Evolutionary conservation across 2,888 invertebrate species (phyloP).

Genomic region (Sesamia inferens): DNA sequence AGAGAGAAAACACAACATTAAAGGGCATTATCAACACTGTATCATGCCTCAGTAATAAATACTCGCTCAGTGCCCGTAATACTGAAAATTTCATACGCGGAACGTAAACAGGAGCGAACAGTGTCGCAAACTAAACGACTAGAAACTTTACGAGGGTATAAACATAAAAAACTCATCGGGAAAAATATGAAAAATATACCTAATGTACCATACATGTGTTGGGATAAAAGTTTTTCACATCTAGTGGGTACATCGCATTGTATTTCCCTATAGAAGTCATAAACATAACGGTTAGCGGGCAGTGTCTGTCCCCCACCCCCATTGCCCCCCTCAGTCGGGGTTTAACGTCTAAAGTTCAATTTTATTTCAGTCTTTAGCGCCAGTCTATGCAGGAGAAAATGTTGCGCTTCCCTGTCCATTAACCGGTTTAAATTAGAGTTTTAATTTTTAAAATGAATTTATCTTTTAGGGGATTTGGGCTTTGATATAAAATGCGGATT

Average conservation of each 20-base stretch:
- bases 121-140: slow-evolving; percentile 85
- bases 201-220: slow-evolving; percentile 82
- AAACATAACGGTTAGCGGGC: slow-evolving; percentile 84
- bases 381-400: slow-evolving; percentile 72
- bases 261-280: slow-evolving; percentile 90
- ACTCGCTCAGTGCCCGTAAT: slow-evolving; percentile 71
- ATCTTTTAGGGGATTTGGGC: slow-evolving; percentile 32
- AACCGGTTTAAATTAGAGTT: slow-evolving; percentile 78
- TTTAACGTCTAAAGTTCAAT: slow-evolving; percentile 76
- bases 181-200: slow-evolving; percentile 86
- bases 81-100: slow-evolving; percentile 82
- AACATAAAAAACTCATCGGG: slow-evolving; percentile 88
- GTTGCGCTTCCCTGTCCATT: slow-evolving; percentile 80
- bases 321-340: slow-evolving; percentile 47
- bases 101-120: slow-evolving; percentile 81
- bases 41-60: slow-evolving; percentile 76
- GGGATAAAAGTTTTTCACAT: slow-evolving; percentile 87
- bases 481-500: slow-evolving; percentile 44
- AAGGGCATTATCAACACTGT: slow-evolving; percentile 67
- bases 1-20: slow-evolving; percentile 57
- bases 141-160: slow-evolving; percentile 85
- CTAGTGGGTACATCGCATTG: slow-evolving; percentile 79
- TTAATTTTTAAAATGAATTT: slow-evolving; percentile 75
- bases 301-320: slow-evolving; percentile 60
- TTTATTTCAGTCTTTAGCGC: slow-evolving; percentile 77